Percentiles rank a stretch among this genome's conserved stretches.
Evolutionary conservation across 2,113 vertebrate species (phyloP).

Genomic region (Xiphorhynchus elegans): DNA sequence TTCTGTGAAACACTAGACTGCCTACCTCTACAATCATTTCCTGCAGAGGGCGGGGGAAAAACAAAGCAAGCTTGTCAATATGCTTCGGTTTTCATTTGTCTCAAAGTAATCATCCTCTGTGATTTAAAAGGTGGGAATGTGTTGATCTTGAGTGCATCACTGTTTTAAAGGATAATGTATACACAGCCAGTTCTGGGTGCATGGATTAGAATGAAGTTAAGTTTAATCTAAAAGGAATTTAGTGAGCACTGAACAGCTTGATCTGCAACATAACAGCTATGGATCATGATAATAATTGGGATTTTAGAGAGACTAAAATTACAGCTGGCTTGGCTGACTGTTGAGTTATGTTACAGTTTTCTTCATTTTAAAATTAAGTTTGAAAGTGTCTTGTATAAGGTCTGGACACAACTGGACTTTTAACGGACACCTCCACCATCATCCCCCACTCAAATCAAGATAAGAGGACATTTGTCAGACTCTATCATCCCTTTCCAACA

Average conservation of each 20-base stretch:
- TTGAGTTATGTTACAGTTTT: neutral
- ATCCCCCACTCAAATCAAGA: neutral
- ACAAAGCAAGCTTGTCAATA: neutral
- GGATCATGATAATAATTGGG: neutral
- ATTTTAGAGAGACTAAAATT: neutral
- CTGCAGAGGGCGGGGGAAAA: neutral
- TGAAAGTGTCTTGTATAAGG: neutral
- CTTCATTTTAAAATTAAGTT: neutral
- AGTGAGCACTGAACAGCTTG: neutral
- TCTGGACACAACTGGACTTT: neutral
- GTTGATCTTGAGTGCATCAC: neutral
- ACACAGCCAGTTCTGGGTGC: neutral
- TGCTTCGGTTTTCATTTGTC: conserved; percentile 9
- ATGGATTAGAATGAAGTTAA: neutral
- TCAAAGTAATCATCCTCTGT: neutral
- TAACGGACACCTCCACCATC: neutral
- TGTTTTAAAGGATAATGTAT: neutral
- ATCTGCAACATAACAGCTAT: fast-evolving
- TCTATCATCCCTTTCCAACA: neutral
- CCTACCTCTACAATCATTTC: neutral
- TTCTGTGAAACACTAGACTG: conserved; percentile 15
- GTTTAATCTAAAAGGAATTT: neutral
- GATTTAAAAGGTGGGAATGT: neutral
- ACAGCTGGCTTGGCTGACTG: neutral
- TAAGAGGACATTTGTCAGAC: neutral